Conservation (phyloP, 1,140 invertebrate species). For the Hycleus phaleratus region DNA sequence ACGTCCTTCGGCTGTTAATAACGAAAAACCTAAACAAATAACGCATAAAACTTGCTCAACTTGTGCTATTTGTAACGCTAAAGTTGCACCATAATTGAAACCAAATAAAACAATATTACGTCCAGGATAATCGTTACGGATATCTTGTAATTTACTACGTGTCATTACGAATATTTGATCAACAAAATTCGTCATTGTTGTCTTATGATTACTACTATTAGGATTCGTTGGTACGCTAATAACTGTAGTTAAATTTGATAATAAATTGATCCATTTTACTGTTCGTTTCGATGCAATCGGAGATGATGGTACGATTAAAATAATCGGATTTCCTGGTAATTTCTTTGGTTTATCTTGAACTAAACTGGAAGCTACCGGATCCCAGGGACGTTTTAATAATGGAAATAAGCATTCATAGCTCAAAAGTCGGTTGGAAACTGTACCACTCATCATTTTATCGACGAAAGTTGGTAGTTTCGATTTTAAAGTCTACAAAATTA, state of each 20-base stretch:
- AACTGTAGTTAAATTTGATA: slow-evolving; percentile 61
- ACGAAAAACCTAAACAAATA: slow-evolving; percentile 73
- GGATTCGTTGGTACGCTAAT: slow-evolving; percentile 52
- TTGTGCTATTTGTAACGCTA: slow-evolving; percentile 61
- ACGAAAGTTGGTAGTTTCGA: slow-evolving; percentile 68
- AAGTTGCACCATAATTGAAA: slow-evolving; percentile 63
- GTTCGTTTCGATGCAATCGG: slow-evolving; percentile 50
- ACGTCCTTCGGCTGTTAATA: slow-evolving; percentile 64
- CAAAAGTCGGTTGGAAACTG: slow-evolving; percentile 41
- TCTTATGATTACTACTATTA: slow-evolving; percentile 39
- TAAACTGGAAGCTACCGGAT: slow-evolving; percentile 49
- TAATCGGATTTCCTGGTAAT: slow-evolving; percentile 62
- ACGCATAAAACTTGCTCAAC: slow-evolving; percentile 63
- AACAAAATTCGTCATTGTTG: slow-evolving; percentile 50
- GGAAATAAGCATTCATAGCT: slow-evolving; percentile 50
- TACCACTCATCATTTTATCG: slow-evolving; percentile 62
- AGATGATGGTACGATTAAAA: slow-evolving; percentile 59
- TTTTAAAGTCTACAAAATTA: slow-evolving; percentile 54
- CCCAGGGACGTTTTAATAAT: slow-evolving; percentile 69
- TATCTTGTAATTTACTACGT: slow-evolving; percentile 61
- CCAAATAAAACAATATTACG: slow-evolving; percentile 70
- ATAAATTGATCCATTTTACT: slow-evolving; percentile 61
- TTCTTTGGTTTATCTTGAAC: slow-evolving; percentile 47
- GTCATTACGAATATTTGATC: slow-evolving; percentile 65
- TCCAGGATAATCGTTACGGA: slow-evolving; percentile 58